Percentiles rank a stretch among this genome's conserved stretches.
Evolutionary conservation across 2,888 invertebrate genomes (phyloP).

Genomic region (Watsonalla cultraria): DNA sequence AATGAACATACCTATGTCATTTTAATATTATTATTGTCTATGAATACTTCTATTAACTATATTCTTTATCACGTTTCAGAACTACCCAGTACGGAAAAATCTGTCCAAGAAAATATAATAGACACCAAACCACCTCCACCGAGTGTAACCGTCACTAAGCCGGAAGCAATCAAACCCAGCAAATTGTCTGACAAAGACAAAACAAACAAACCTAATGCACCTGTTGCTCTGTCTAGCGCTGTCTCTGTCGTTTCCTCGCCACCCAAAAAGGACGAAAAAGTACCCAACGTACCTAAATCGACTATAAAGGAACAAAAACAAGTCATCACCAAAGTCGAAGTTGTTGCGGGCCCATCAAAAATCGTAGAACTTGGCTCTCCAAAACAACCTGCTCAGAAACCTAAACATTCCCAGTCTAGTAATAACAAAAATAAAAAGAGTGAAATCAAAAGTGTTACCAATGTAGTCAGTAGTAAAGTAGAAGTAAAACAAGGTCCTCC

Average conservation of each 20-base stretch:
- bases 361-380: conserved; percentile 55
- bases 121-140: conserved; percentile 70
- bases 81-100: conserved; percentile 62
- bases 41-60: conserved; percentile 3
- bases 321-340: conserved; percentile 76
- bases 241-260: conserved; percentile 58
- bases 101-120: conserved; percentile 67
- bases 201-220: conserved; percentile 55
- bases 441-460: conserved; percentile 60
- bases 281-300: conserved; percentile 63
- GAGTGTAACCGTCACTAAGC: conserved; percentile 53
- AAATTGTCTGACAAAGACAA: conserved; percentile 61
- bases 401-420: conserved; percentile 40
- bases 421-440: conserved; percentile 52
- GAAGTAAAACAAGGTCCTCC: conserved; percentile 68
- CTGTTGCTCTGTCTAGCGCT: conserved; percentile 58
- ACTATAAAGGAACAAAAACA: conserved; percentile 64
- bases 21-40: too few relatives aligned
- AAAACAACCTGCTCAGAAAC: conserved; percentile 45
- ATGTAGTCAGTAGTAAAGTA: conserved; percentile 66
- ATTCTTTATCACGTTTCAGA: conserved; percentile 42
- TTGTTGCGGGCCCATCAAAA: conserved; percentile 75
- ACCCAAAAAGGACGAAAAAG: conserved; percentile 69
- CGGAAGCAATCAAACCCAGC: conserved; percentile 68
- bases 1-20: too few relatives aligned